A percentile compares a stretch with the other conserved stretches of the same genome.
phyloP scores from a whole-genome alignment of 2,797 vertebrate genomes.

The Sebastolobus alascanus region DNA sequence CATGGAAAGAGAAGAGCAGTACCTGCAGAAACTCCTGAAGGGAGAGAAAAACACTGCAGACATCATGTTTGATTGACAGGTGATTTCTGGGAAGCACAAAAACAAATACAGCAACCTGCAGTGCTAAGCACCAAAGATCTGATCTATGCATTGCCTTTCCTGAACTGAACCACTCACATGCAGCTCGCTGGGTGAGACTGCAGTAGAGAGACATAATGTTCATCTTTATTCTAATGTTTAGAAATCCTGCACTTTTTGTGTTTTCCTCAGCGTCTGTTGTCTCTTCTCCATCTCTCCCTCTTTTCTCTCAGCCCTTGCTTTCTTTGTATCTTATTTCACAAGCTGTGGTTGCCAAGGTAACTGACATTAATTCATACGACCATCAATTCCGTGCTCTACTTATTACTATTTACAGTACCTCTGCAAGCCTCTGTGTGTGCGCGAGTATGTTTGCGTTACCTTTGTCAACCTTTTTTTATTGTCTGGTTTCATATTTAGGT shows the following conservation, averaged over 20 bases:
- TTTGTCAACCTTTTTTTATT: conserved; percentile 16
- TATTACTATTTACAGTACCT: conserved; percentile 52
- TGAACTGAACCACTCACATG: background rate
- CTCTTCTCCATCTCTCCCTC: background rate
- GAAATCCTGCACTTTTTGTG: background rate
- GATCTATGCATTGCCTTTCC: background rate
- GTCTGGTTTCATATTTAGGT: background rate
- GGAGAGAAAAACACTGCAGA: background rate
- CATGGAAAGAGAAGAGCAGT: background rate
- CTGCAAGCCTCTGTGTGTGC: conserved; percentile 3
- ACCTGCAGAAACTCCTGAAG: conserved; percentile 8
- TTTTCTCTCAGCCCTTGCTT: conserved; percentile 15
- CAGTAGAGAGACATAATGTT: background rate
- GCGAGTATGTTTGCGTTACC: background rate
- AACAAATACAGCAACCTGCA: background rate
- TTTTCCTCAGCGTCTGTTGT: conserved; percentile 2
- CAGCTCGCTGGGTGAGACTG: background rate
- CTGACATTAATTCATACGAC: conserved; percentile 64
- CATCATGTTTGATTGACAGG: background rate
- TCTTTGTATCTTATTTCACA: conserved; percentile 48
- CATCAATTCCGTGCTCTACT: conserved; percentile 50
- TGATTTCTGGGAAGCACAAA: background rate
- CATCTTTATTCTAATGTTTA: background rate
- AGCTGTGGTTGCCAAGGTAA: conserved; percentile 69
- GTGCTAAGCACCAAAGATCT: background rate